These are phyloP conservation scores for Holacanthella duospinosa DNA, from an alignment of 2,888 invertebrate genomes.

Conservation along the genomic window DNA sequence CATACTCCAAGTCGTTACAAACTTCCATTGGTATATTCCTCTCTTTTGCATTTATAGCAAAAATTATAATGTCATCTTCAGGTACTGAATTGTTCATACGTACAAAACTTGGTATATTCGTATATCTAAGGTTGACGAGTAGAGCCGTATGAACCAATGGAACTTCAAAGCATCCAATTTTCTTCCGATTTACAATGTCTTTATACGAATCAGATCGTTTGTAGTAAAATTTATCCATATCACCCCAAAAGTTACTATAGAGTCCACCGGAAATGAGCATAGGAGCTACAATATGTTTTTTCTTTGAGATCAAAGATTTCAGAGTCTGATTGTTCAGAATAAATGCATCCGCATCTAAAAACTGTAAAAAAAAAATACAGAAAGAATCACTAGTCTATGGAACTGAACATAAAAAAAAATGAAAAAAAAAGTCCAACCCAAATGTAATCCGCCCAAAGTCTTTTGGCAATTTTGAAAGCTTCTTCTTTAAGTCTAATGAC, in stretches of 20 bases:
- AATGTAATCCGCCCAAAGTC: constrained; percentile 78
- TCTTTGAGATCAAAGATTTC: constrained; percentile 52
- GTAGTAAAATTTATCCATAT: constrained; percentile 75
- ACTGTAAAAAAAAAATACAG: constrained; percentile 48
- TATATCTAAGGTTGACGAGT: constrained; percentile 59
- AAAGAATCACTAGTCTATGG: not conserved
- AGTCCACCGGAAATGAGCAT: constrained; percentile 74
- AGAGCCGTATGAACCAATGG: constrained; percentile 88
- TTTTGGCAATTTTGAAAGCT: constrained; percentile 59
- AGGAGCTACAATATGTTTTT: constrained; percentile 62
- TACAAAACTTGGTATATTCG: constrained; percentile 51
- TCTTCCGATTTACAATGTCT: constrained; percentile 56
- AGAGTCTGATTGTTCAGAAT: constrained; percentile 58
- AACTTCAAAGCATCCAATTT: constrained; percentile 63
- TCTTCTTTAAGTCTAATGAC: constrained; percentile 67
- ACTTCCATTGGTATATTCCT: constrained; percentile 58
- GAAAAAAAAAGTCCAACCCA: constrained; percentile 53
- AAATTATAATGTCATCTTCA: constrained; percentile 81
- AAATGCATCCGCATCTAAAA: constrained; percentile 75
- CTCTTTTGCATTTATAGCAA: constrained; percentile 69
- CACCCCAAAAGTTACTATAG: constrained; percentile 93
- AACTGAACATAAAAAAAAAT: not conserved
- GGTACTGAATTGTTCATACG: constrained; percentile 52
- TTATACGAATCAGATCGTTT: constrained; percentile 72
- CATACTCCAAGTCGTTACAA: constrained; percentile 71